Evolutionary conservation across 2,888 invertebrate species (phyloP), one percentile per base, ranked within the genome.

Genomic region (Drosophila neonasuta): DNA sequence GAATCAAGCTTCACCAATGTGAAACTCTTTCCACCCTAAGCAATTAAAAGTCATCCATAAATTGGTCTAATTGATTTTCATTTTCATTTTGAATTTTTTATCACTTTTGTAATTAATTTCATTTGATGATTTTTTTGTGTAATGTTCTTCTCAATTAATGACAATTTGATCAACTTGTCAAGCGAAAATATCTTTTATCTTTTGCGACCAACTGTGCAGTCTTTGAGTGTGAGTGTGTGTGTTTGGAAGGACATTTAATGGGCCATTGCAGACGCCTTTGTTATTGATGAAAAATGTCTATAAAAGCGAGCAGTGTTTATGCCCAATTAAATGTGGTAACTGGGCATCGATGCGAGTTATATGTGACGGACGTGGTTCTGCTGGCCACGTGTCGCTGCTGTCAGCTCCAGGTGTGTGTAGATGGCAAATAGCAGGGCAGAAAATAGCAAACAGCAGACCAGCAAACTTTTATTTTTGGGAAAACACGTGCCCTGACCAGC

Each of bases 281-380:
- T 70, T 82, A 77, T 74, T 70, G 86, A 86, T 77, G 64, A 71
- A 69, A 80, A 86, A 71, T 67, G 67, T 79, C 74, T 60, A 82
- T 79, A 82, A 82, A 79, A 69, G 51, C 51, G 41, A 58, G 55
- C 52, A 56, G 34, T 65, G 64, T 85, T 81, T 77, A 81, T 86
- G 80, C 66, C 52, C 75, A 80, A 81, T 81, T 83, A 83, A 83
- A 80, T 75, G 66, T 66, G 56, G 64, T 64, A 66, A 68, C 68
- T 71, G 71, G 34, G 64, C 58, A 68, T 59, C 57, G 68, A 73
- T 63, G 58, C 63, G 73, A 74, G 80, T 68, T 79, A 65, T 61
- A 60, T 62, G 46, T 46, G 46, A 50, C 36, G 24, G 44, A 78
- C 64, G 68, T 77, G 71, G 52, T 9, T 15, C 11, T n/a, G 42